These are phyloP conservation scores for Zonitis immaculata DNA, from an alignment of 2,888 invertebrate genomes.

Conservation along the genomic window DNA sequence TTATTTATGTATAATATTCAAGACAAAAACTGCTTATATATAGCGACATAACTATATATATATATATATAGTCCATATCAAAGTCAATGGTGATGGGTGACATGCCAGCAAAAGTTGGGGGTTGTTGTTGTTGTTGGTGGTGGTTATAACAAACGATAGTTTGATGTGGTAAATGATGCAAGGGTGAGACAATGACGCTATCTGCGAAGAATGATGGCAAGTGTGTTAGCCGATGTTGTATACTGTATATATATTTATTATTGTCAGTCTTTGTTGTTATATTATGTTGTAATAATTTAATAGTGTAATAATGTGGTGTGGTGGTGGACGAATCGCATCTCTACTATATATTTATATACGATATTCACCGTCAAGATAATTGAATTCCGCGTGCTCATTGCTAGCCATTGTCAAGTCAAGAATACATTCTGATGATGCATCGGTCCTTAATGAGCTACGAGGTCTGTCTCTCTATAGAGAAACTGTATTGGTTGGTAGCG, in stretches of 20 bases:
- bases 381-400: slow-evolving; percentile 44
- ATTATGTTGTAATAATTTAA: too few species aligned
- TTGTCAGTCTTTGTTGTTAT: slow-evolving; percentile 25
- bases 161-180: slow-evolving; percentile 49
- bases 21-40: slow-evolving; percentile 10
- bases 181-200: slow-evolving; percentile 50
- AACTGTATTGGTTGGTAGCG: too few species aligned
- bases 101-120: slow-evolving; percentile 23
- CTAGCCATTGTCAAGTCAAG: slow-evolving; percentile 42
- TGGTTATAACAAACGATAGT: slow-evolving; percentile 49
- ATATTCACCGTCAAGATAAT: slow-evolving; percentile 39
- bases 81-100: slow-evolving; percentile 4
- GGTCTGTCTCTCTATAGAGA: slow-evolving; percentile 24
- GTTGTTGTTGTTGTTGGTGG: too few species aligned
- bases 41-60: not conserved
- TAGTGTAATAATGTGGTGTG: slow-evolving; percentile 29
- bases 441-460: slow-evolving; percentile 42
- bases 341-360: too few species aligned
- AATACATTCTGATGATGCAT: slow-evolving; percentile 45
- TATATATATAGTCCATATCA: too few species aligned
- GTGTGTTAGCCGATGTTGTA: slow-evolving; percentile 31
- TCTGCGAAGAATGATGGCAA: slow-evolving; percentile 47
- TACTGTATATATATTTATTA: slow-evolving; percentile 30
- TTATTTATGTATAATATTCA: slow-evolving; percentile 1
- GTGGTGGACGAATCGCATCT: too few species aligned